phyloP scores from a whole-genome alignment of 2,888 invertebrate species.

The Drosophila anceps region DNA sequence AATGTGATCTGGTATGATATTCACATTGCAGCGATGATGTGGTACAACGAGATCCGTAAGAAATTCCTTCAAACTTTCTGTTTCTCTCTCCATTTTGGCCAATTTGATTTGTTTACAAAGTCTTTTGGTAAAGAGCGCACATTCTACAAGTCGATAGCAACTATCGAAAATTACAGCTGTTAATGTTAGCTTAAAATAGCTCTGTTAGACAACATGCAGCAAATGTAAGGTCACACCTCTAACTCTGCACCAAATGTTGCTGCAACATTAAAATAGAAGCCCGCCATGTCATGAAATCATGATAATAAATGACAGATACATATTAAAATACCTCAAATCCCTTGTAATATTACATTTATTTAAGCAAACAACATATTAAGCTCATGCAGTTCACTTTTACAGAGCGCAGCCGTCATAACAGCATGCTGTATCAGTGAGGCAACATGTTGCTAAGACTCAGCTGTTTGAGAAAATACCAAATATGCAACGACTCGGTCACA shows the following conservation, averaged over 20 bases:
- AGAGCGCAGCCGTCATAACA: not conserved
- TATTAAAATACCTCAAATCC: not conserved
- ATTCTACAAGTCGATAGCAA: not conserved
- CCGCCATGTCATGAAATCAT: not conserved
- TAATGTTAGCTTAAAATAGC: not conserved
- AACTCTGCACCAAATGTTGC: not conserved
- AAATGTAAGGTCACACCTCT: conserved; percentile 1
- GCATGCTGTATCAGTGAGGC: not conserved
- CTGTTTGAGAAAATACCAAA: conserved; percentile 46
- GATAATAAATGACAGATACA: not conserved
- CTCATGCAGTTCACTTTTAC: not conserved
- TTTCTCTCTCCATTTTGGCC: conserved; percentile 23
- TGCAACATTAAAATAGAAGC: not conserved
- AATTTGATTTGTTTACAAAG: conserved; percentile 10
- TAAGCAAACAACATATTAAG: not conserved
- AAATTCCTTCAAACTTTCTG: conserved; percentile 69
- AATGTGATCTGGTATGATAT: conserved; percentile 83
- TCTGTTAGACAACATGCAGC: not conserved
- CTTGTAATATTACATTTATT: not conserved
- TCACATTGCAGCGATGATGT: conserved; percentile 68
- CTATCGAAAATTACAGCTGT: conserved; percentile 18
- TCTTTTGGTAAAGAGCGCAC: not conserved
- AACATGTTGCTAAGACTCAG: conserved; percentile 51
- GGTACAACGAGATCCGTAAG: conserved; percentile 80
- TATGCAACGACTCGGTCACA: conserved; percentile 29